Conservation (phyloP, 2,888 invertebrate genomes). For the Oithona nana region DNA sequence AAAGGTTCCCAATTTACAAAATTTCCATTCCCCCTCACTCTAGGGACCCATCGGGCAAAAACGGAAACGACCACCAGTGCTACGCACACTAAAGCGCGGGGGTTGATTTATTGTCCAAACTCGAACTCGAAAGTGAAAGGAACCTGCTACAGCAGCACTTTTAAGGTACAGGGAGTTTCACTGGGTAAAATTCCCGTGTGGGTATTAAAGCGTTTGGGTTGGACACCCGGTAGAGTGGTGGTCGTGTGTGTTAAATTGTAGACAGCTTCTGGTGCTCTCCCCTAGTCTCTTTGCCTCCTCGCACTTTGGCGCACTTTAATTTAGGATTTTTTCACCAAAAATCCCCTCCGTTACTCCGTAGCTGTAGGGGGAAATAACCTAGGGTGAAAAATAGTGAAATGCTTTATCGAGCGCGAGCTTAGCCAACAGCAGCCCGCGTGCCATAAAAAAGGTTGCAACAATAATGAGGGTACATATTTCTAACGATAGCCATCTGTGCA, state of each 20-base stretch:
- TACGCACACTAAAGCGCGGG: too few relatives aligned
- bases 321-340: not conserved
- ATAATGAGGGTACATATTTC: not conserved
- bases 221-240: too few relatives aligned
- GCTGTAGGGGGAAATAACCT: not conserved
- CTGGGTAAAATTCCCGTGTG: not conserved
- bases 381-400: not conserved
- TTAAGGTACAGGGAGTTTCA: not conserved
- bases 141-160: not conserved
- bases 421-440: not conserved
- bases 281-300: too few relatives aligned
- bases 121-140: not conserved
- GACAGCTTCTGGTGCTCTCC: not conserved
- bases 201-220: not conserved
- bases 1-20: not conserved
- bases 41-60: not conserved
- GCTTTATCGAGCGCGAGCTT: not conserved
- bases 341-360: not conserved
- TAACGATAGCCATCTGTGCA: not conserved
- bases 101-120: not conserved
- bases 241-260: not conserved
- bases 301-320: not conserved
- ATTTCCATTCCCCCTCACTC: not conserved
- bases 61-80: not conserved
- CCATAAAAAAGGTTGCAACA: not conserved